A percentile compares a stretch with the other conserved stretches of the same genome.
Conservation (phyloP, 2,113 vertebrate genomes). For the Zosterops hypoxanthus region DNA sequence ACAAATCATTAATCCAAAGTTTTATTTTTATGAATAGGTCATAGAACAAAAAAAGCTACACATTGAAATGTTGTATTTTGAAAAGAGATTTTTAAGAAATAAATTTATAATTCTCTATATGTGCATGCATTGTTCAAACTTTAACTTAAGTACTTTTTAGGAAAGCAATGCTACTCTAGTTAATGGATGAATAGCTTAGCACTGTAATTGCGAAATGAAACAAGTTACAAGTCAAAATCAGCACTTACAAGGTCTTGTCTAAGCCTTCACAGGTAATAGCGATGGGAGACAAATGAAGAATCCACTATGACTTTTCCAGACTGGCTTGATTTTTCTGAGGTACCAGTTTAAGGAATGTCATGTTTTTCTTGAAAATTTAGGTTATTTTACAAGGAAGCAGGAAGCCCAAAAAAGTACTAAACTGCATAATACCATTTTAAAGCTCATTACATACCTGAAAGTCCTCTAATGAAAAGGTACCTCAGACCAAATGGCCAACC, state of each 20-base stretch:
- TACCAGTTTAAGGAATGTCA: not conserved
- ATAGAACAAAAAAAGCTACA: not conserved
- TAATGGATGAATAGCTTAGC: not conserved
- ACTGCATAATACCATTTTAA: not conserved
- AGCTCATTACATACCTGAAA: not conserved
- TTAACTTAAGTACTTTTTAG: not conserved
- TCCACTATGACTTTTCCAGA: not conserved
- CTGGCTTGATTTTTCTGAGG: not conserved
- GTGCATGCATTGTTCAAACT: not conserved
- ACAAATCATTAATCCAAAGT: not conserved
- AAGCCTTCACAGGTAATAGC: not conserved
- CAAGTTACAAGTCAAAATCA: not conserved
- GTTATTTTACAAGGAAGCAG: not conserved
- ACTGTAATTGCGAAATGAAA: not conserved
- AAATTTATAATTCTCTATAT: not conserved
- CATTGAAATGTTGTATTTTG: not conserved
- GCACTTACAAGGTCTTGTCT: not conserved
- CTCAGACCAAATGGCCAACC: not conserved
- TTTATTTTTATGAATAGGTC: not conserved
- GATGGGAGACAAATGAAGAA: not conserved
- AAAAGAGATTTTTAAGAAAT: not conserved
- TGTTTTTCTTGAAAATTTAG: not conserved
- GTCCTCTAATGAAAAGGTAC: not conserved
- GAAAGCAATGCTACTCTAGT: not conserved
- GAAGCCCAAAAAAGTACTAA: not conserved